phyloP scores from a whole-genome alignment of 2,888 invertebrate genomes.

The Terebella lapidaria region DNA sequence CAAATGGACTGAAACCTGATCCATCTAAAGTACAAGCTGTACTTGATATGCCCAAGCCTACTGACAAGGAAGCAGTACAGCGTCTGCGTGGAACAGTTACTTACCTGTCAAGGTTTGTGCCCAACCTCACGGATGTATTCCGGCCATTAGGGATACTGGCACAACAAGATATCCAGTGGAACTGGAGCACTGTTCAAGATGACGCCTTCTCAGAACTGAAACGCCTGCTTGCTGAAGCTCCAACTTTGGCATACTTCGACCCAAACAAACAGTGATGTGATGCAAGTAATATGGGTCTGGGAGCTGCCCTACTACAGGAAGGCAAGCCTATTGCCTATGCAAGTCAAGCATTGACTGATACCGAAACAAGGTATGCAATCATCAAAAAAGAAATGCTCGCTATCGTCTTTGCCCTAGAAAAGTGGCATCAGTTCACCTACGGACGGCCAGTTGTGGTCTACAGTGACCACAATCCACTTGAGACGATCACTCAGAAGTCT shows the following conservation, averaged over 20 bases:
- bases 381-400: conserved; percentile 24
- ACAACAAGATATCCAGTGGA: background rate
- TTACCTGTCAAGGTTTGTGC: background rate
- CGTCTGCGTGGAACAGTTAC: conserved; percentile 1
- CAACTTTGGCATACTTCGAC: conserved; percentile 10
- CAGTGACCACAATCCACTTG: conserved; percentile 15
- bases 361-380: conserved; percentile 22
- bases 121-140: conserved; percentile 3
- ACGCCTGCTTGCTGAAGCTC: conserved; percentile 7
- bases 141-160: background rate
- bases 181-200: conserved; percentile 8
- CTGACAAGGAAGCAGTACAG: background rate
- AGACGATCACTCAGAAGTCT: conserved; percentile 12
- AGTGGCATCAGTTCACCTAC: conserved; percentile 14
- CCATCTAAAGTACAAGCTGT: conserved; percentile 10
- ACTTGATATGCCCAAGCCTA: background rate
- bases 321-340: conserved; percentile 26
- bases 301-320: conserved; percentile 18
- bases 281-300: conserved; percentile 15
- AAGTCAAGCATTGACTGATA: conserved; percentile 18
- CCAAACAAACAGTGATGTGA: conserved; percentile 15
- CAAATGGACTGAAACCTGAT: conserved; percentile 1
- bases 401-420: conserved; percentile 10
- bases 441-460: conserved; percentile 7
- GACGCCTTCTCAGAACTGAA: conserved; percentile 8